Percentiles rank a stretch among this genome's conserved stretches.
Evolutionary conservation across 92 coral and sea anemone species (phyloP).

Genomic region (Ricordea florida): DNA sequence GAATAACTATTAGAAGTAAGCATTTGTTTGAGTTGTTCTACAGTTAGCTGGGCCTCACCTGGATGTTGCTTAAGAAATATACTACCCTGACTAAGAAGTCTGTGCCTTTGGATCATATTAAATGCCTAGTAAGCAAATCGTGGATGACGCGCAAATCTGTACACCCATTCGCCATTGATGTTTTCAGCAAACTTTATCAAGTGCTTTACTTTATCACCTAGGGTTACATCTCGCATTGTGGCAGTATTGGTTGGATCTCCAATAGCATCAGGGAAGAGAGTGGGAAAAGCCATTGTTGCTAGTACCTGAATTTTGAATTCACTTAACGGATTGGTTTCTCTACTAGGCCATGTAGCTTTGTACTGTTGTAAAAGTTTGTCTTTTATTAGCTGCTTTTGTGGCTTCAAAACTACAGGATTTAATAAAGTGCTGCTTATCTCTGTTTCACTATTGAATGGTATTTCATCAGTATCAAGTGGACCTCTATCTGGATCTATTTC

Average conservation of each 20-base stretch:
- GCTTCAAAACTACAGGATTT: constrained; percentile 13
- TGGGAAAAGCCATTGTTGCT: constrained; percentile 66
- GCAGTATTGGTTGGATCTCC: constrained; percentile 52
- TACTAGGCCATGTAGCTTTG: constrained; percentile 8
- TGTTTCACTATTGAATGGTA: constrained; percentile 23
- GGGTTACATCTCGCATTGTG: constrained; percentile 26
- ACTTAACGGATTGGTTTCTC: constrained; percentile 5
- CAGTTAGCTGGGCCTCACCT: constrained; percentile 6
- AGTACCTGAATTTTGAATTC: constrained; percentile 19
- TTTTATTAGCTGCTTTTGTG: constrained; percentile 19
- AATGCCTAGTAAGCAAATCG: constrained; percentile 60
- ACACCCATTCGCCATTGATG: constrained; percentile 37
- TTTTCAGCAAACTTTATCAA: constrained; percentile 51
- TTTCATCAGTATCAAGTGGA: constrained; percentile 47
- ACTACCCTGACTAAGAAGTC: constrained; percentile 24
- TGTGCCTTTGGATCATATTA: constrained; percentile 55
- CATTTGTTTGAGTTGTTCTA: constrained; percentile 13
- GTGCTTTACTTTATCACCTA: constrained; percentile 46
- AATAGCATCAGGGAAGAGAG: constrained; percentile 37
- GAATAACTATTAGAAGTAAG: constrained; percentile 9
- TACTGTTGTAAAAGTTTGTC: background rate
- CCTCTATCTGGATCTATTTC: constrained; percentile 31
- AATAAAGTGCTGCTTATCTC: constrained; percentile 23
- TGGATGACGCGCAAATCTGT: constrained; percentile 66
- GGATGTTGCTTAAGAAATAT: constrained; percentile 23